A percentile compares a stretch with the other conserved stretches of the same genome.
Conservation (phyloP, 2,113 vertebrate genomes). For the Ascaphus truei region DNA sequence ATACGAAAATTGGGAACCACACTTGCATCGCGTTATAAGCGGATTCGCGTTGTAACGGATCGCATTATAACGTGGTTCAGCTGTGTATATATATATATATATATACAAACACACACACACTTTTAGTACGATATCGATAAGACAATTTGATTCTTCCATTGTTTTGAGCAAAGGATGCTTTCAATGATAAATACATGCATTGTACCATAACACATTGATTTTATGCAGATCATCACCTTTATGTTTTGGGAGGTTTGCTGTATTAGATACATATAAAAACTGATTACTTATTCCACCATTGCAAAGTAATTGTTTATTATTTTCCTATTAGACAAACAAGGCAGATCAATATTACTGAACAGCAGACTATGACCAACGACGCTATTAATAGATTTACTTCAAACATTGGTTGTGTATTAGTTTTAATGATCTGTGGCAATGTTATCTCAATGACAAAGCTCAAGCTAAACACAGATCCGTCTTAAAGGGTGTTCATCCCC, state of each 20-base stretch:
- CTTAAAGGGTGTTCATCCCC: too few species aligned
- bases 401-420: conserved; percentile 79
- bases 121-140: too few species aligned
- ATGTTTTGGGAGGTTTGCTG: conserved; percentile 88
- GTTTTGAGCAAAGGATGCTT: conserved; percentile 53
- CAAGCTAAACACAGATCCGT: conserved; percentile 40
- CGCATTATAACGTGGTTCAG: too few species aligned
- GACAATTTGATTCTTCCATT: conserved; percentile 25
- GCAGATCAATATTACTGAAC: conserved; percentile 94
- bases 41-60: too few species aligned
- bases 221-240: conserved; percentile 97
- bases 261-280: conserved; percentile 95
- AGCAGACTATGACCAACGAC: conserved; percentile 90
- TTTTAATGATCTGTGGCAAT: conserved; percentile 90
- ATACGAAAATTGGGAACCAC: too few species aligned
- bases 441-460: conserved; percentile 88
- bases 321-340: conserved; percentile 98
- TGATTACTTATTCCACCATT: conserved; percentile 89
- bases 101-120: too few species aligned
- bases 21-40: too few species aligned
- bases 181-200: conserved; percentile 78
- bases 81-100: too few species aligned
- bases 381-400: conserved; percentile 95
- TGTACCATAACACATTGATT: conserved; percentile 92
- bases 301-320: conserved; percentile 99